Evolutionary conservation across 1,140 invertebrate genomes (phyloP), one percentile per base, ranked within the genome.

Genomic region (Apis cerana): DNA sequence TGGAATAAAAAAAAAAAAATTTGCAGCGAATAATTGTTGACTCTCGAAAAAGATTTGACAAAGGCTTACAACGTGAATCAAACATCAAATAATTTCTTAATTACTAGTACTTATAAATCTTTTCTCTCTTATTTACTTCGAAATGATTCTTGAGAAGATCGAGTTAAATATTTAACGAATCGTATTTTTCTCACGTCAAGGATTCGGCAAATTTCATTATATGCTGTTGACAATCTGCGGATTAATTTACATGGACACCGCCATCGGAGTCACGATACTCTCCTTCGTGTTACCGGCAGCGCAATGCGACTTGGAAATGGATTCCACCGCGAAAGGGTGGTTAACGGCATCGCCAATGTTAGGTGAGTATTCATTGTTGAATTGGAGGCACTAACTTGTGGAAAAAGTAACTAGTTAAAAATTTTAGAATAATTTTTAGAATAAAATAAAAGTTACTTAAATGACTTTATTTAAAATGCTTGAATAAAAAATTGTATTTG

Each of bases 181-280:
- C 19, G 9, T 50, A 23, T 48, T 54, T 27, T 23, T 65, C 75
- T 61, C 56, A 33, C 92, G 33, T 43, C 33, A 94, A 97, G 97
- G 97, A 83, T 98, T 97, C 94, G 97, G 97, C 67, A 96, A 96
- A 92, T 97, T 97, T 92, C 97, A 97, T 90, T 96, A 96, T 89
- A 95, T 95, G 86, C 92, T 97, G 67, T 91, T 97, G 85, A 94
- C 96, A 64, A 89, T 97, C 92, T 96, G 96, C 80, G 96, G 96
- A 0, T 91, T 97, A 62, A 97, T 97, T 77, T 97, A 97, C 88
- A 95, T 96, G 87, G 96, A 97, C 92, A 97, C 96, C 0, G 96
- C 96, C 23, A 96, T 98, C 71, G 97, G 97, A 74, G 96, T 98
- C 76, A 97, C 97, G n/a, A 97, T 98, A 81, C 95, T 97, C 77